These are phyloP conservation scores for Chalcis sispes DNA, from an alignment of 2,888 invertebrate genomes.

Conservation along the genomic window DNA sequence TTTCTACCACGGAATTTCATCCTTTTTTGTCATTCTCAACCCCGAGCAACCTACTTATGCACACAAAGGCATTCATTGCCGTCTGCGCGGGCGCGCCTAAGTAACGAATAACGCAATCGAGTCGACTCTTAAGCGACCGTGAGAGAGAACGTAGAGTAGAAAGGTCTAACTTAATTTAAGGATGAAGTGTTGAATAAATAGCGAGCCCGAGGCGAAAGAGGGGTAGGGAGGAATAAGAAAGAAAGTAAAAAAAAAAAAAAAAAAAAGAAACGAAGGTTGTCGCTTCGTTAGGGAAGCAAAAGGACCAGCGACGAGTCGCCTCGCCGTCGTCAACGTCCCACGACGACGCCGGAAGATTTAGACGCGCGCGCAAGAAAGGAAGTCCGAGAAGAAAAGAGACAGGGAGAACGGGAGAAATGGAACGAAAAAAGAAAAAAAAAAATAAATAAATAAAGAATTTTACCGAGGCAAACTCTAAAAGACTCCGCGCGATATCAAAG, in stretches of 20 bases:
- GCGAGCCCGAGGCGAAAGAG: neutral
- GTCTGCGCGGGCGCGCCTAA: no score
- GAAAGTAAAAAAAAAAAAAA: no score
- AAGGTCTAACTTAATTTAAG: conserved; percentile 45
- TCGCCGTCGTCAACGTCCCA: neutral
- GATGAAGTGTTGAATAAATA: conserved; percentile 53
- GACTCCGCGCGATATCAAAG: no score
- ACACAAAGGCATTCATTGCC: neutral
- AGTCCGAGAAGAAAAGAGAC: neutral
- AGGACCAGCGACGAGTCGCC: no score
- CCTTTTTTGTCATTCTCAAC: no score
- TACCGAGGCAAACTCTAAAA: no score
- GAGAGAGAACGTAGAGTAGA: no score
- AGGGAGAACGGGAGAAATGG: neutral
- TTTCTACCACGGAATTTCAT: no score
- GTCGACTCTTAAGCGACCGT: conserved; percentile 35
- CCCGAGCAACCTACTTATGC: no score
- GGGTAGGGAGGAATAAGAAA: no score
- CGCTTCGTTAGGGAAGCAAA: conserved; percentile 42
- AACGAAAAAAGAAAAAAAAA: no score
- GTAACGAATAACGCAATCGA: conserved; percentile 45
- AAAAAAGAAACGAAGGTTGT: conserved; percentile 32
- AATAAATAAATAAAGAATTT: no score
- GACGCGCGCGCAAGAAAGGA: conserved; percentile 1
- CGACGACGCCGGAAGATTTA: conserved; percentile 41